Conservation (phyloP, 2,797 vertebrate species). For the Cuniculus paca region DNA sequence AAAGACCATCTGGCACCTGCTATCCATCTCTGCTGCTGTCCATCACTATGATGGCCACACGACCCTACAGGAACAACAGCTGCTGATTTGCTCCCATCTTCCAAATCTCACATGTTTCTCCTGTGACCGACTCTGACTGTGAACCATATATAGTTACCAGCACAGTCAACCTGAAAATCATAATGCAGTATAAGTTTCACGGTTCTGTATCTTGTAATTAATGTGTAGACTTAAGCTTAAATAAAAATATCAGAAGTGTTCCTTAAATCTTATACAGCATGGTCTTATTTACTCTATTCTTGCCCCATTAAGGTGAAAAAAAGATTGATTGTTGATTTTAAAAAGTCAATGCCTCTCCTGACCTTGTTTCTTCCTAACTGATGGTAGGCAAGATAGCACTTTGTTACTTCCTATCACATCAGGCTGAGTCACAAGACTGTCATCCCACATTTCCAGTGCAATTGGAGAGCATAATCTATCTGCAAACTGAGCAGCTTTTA, state of each 20-base stretch:
- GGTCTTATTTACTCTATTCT: background rate
- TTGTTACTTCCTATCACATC: slow-evolving; percentile 63
- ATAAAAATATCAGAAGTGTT: background rate
- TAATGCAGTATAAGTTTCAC: background rate
- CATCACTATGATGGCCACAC: background rate
- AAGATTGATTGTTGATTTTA: background rate
- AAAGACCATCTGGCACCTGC: background rate
- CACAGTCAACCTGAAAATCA: background rate
- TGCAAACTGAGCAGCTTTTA: slow-evolving; percentile 2
- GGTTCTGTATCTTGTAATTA: background rate
- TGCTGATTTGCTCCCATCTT: background rate
- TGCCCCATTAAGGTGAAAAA: slow-evolving; percentile 17
- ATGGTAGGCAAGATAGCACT: slow-evolving; percentile 37
- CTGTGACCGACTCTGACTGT: background rate
- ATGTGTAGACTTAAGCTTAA: slow-evolving; percentile 8
- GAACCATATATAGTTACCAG: background rate
- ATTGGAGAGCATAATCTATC: slow-evolving; percentile 64
- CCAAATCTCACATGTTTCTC: background rate
- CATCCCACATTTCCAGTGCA: slow-evolving; percentile 67
- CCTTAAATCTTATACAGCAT: background rate
- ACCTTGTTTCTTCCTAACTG: slow-evolving; percentile 62
- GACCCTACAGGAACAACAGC: background rate
- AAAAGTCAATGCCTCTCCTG: slow-evolving; percentile 62
- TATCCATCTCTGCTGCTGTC: background rate
- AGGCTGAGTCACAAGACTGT: slow-evolving; percentile 54